These are phyloP conservation scores for Notiomystis cincta DNA, from an alignment of 2,113 vertebrate genomes.

Conservation along the genomic window DNA sequence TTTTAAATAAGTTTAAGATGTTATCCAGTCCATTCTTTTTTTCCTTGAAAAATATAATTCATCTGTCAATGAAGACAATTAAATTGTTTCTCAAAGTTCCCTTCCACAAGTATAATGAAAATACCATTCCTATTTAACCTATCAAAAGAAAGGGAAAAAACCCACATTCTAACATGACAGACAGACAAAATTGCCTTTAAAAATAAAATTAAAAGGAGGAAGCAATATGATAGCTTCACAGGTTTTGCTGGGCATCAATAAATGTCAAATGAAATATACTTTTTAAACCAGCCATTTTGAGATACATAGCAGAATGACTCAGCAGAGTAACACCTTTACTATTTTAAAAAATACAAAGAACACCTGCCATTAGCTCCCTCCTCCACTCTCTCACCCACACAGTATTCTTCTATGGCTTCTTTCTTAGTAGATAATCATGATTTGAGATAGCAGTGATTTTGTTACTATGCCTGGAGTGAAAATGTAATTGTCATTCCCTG, in stretches of 20 bases:
- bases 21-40: neutral
- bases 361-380: neutral
- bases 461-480: neutral
- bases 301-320: neutral
- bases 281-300: neutral
- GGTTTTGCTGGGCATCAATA: neutral
- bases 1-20: conserved; percentile 48
- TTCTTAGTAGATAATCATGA: conserved; percentile 26
- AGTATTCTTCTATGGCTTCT: neutral
- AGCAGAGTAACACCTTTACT: neutral
- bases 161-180: neutral
- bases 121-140: neutral
- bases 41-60: neutral
- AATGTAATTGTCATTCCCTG: neutral
- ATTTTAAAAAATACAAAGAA: neutral
- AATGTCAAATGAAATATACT: neutral
- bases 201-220: neutral
- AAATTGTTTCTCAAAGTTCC: neutral
- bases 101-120: neutral
- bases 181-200: neutral
- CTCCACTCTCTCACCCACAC: conserved; percentile 1
- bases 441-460: neutral
- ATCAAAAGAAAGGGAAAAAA: neutral
- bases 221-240: neutral
- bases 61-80: conserved; percentile 9